Evolutionary conservation across 2,797 vertebrate species (phyloP).

Genomic region (Rhabdomys pumilio): DNA sequence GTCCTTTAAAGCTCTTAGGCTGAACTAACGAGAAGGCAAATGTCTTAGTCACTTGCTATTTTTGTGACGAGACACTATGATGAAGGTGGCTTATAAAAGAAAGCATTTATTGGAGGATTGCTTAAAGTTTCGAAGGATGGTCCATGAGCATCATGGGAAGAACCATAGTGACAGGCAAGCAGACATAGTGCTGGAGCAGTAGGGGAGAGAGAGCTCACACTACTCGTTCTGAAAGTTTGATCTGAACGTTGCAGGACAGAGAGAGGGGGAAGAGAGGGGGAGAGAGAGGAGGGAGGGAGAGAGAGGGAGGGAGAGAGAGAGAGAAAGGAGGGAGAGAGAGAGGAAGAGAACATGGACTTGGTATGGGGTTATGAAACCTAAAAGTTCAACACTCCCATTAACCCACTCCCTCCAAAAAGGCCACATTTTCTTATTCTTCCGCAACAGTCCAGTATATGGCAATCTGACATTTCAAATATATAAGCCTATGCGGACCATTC

Average conservation of each 20-base stretch:
- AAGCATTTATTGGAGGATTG: background rate
- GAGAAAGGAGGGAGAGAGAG: background rate
- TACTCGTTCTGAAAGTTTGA: background rate
- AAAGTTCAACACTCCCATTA: background rate
- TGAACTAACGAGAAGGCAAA: conserved; percentile 67
- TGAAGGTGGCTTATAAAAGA: background rate
- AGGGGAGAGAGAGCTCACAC: background rate
- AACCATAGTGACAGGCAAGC: background rate
- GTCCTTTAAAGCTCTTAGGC: conserved; percentile 3
- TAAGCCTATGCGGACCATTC: background rate
- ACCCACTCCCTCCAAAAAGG: background rate
- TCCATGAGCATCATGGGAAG: background rate
- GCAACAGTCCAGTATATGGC: background rate
- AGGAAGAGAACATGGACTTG: background rate
- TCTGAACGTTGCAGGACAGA: background rate
- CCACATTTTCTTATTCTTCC: background rate
- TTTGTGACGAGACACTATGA: background rate
- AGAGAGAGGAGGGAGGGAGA: background rate
- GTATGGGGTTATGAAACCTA: background rate
- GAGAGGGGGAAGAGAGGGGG: too few species aligned
- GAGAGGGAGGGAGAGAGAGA: accelerated
- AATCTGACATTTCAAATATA: background rate
- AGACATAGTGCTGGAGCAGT: background rate
- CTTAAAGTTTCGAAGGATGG: background rate
- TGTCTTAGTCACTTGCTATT: background rate